phyloP scores from a whole-genome alignment of 2,113 vertebrate species.

The Natator depressus region DNA sequence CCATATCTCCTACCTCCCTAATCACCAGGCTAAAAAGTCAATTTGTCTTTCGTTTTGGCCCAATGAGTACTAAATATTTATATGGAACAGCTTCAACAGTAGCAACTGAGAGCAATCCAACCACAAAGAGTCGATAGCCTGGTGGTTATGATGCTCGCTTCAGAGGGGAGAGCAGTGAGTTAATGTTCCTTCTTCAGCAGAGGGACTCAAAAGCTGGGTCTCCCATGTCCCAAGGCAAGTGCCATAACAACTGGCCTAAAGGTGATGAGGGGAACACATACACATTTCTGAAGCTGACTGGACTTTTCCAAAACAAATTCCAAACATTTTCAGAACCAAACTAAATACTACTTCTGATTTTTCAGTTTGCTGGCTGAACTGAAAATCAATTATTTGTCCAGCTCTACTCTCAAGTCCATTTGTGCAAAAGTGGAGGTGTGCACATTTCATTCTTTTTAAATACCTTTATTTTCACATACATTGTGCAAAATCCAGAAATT shows the following conservation, averaged over 20 bases:
- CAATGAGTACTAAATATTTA: neutral
- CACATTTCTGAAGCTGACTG: neutral
- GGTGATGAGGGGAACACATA: neutral
- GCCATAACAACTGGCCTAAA: neutral
- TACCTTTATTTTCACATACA: neutral
- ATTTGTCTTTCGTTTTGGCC: neutral
- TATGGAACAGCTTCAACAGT: neutral
- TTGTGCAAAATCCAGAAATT: neutral
- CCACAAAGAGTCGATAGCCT: neutral
- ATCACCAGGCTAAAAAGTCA: neutral
- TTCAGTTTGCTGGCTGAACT: too few species aligned
- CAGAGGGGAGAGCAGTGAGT: neutral
- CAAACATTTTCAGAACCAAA: too few species aligned
- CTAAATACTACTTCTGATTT: too few species aligned
- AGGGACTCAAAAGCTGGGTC: neutral
- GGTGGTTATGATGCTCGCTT: neutral
- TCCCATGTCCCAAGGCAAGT: neutral
- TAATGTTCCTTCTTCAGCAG: neutral
- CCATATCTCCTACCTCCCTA: neutral
- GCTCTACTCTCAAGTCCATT: neutral
- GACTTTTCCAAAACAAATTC: too few species aligned
- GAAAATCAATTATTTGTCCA: too few species aligned
- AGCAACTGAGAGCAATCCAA: neutral
- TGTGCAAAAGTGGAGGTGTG: neutral
- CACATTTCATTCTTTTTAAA: neutral